A percentile compares a stretch with the other conserved stretches of the same genome.
Conservation (phyloP, 2,797 vertebrate genomes). For the Streptopelia turtur region DNA sequence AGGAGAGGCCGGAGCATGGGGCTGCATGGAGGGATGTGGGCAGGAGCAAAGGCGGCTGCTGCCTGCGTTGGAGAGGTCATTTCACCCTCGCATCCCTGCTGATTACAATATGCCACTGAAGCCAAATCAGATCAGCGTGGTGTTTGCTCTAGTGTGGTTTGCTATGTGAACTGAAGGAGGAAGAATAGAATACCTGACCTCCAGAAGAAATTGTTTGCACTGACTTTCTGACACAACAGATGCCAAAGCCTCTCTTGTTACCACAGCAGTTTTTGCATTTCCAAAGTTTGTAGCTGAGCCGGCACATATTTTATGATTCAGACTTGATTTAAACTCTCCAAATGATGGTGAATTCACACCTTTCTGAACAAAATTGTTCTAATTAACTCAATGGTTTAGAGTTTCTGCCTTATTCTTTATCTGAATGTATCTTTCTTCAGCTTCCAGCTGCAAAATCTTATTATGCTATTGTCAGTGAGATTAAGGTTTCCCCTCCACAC, state of each 20-base stretch:
- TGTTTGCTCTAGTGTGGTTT: neutral
- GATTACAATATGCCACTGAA: neutral
- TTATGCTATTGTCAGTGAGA: conserved; percentile 28
- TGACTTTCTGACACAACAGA: neutral
- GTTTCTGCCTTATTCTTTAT: neutral
- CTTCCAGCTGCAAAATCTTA: conserved; percentile 22
- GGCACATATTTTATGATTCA: neutral
- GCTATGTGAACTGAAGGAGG: neutral
- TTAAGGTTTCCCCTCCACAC: conserved; percentile 6
- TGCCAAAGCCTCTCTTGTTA: neutral
- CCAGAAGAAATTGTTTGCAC: neutral
- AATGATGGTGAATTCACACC: neutral
- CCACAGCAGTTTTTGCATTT: neutral
- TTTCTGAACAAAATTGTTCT: neutral
- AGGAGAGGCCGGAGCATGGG: neutral
- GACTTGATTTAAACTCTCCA: neutral
- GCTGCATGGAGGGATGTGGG: neutral
- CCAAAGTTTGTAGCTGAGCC: neutral
- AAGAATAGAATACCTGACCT: neutral
- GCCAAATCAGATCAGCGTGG: neutral
- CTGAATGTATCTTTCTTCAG: neutral
- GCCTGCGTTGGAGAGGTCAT: neutral
- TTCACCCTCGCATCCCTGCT: neutral
- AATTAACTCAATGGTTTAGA: neutral
- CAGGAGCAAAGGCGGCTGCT: neutral